Conservation (phyloP, 2,888 invertebrate genomes). For the Drosophila emarginata region DNA sequence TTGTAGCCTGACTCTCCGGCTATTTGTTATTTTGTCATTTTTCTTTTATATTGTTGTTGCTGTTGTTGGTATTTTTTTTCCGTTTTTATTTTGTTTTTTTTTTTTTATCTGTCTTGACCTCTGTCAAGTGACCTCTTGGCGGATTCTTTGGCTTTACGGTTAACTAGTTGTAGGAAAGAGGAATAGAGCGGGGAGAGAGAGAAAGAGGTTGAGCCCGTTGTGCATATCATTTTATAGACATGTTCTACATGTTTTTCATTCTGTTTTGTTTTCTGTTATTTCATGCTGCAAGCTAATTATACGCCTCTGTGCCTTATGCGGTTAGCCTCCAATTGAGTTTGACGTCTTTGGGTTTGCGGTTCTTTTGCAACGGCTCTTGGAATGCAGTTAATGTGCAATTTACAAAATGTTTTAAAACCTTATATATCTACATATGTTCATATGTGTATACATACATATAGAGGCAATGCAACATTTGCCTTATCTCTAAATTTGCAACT, state of each 20-base stretch:
- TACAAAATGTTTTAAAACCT: constrained; percentile 24
- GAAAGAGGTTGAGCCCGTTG: constrained; percentile 1
- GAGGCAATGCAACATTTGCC: not conserved
- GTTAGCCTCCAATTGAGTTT: constrained; percentile 26
- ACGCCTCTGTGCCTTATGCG: constrained; percentile 76
- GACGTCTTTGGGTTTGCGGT: constrained; percentile 50
- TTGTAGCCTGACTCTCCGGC: not conserved
- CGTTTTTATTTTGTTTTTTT: not conserved
- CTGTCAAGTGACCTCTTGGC: constrained; percentile 5
- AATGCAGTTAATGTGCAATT: constrained; percentile 71
- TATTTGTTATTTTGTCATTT: constrained; percentile 1
- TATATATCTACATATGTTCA: constrained; percentile 13
- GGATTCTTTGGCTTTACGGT: constrained; percentile 6
- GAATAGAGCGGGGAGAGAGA: not conserved
- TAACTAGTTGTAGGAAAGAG: not conserved
- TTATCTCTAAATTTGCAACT: not conserved
- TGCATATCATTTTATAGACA: constrained; percentile 21
- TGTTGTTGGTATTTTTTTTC: not conserved
- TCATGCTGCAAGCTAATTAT: constrained; percentile 74
- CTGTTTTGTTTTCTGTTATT: constrained; percentile 39
- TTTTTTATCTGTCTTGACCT: constrained; percentile 2
- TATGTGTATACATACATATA: not conserved
- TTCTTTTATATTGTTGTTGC: not conserved
- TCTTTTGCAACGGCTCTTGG: constrained; percentile 62
- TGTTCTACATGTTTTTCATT: constrained; percentile 38